Percentiles rank a stretch among this genome's conserved stretches.
Conservation (phyloP, 2,888 invertebrate genomes). For the Salpingus planirostris region DNA sequence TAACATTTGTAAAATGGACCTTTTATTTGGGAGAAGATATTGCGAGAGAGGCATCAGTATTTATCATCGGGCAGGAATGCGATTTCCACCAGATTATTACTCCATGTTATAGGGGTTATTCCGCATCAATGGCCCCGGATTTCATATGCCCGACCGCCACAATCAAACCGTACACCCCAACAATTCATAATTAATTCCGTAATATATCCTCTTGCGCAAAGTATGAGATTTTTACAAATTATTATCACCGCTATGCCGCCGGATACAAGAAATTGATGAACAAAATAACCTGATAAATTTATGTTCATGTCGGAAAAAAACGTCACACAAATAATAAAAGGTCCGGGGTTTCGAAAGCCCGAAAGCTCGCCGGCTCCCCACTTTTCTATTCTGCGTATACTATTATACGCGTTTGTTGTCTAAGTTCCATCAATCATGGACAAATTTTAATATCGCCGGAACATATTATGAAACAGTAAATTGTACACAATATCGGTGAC, state of each 20-base stretch:
- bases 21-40: conserved; percentile 43
- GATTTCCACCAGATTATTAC: conserved; percentile 33
- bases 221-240: too few relatives aligned
- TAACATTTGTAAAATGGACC: conserved; percentile 44
- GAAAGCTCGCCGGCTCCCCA: too few relatives aligned
- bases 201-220: too few relatives aligned
- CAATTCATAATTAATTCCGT: conserved; percentile 16
- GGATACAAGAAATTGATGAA: conserved; percentile 14
- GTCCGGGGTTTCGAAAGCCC: conserved; percentile 18
- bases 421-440: conserved; percentile 43
- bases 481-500: conserved; percentile 41
- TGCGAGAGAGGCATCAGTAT: conserved; percentile 34
- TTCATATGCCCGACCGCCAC: conserved; percentile 32
- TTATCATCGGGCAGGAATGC: conserved; percentile 41
- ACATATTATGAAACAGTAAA: conserved; percentile 41
- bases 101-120: conserved; percentile 21
- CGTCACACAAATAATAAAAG: conserved; percentile 25
- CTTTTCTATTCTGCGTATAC: conserved; percentile 33
- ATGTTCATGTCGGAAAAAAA: conserved; percentile 25
- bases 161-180: conserved; percentile 21
- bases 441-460: conserved; percentile 43
- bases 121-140: conserved; percentile 30
- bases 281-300: conserved; percentile 22
- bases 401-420: conserved; percentile 34
- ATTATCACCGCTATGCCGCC: too few relatives aligned